phyloP scores from a whole-genome alignment of 1,140 invertebrate genomes.

The Bombus sibiricus region DNA sequence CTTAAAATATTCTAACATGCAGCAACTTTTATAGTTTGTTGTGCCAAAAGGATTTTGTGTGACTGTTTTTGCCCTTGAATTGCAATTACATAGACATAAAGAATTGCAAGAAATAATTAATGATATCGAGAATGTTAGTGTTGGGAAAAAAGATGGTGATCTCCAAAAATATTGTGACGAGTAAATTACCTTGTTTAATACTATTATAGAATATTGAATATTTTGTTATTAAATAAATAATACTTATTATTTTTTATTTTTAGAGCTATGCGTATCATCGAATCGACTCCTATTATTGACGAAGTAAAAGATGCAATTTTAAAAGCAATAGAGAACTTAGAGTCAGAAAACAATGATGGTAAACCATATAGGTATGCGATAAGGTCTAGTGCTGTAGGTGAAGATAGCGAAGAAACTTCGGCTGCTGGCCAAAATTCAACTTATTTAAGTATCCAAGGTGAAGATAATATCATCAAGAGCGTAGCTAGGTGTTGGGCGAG shows the following conservation, averaged over 20 bases:
- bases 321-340: constrained; percentile 76
- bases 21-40: constrained; percentile 69
- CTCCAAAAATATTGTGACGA: constrained; percentile 50
- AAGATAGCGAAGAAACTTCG: constrained; percentile 90
- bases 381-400: constrained; percentile 86
- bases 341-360: constrained; percentile 56
- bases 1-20: not conserved
- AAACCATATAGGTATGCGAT: constrained; percentile 77
- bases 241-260: constrained; percentile 41
- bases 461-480: constrained; percentile 83
- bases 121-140: constrained; percentile 52
- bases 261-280: constrained; percentile 67
- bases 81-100: constrained; percentile 79
- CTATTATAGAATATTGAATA: not conserved
- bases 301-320: constrained; percentile 75
- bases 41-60: constrained; percentile 86
- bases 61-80: constrained; percentile 84
- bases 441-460: constrained; percentile 85
- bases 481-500: constrained; percentile 91
- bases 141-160: constrained; percentile 36
- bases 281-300: constrained; percentile 54
- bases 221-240: not conserved
- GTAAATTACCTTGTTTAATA: constrained; percentile 35
- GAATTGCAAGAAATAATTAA: constrained; percentile 64
- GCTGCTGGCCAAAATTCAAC: constrained; percentile 94